Evolutionary conservation across 2,888 invertebrate species (phyloP).

Genomic region (Tuta absoluta): DNA sequence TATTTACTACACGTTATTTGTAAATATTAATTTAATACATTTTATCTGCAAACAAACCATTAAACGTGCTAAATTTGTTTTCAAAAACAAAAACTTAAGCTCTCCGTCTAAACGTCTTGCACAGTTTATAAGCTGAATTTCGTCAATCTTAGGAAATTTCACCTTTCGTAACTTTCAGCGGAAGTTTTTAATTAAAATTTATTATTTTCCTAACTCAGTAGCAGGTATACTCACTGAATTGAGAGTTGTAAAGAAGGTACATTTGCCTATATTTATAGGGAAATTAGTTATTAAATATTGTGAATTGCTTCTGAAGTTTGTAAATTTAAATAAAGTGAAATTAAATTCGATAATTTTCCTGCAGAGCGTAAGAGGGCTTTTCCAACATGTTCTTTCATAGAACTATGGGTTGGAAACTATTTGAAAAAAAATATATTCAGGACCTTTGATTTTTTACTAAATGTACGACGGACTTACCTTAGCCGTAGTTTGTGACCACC

Average conservation of each 20-base stretch:
- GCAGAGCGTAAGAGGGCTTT: too few relatives aligned
- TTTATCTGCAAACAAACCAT: too few relatives aligned
- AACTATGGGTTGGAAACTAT: too few relatives aligned
- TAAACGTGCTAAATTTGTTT: not conserved
- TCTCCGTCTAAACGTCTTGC: not conserved
- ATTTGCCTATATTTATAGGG: not conserved
- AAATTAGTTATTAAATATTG: not conserved
- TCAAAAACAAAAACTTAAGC: not conserved
- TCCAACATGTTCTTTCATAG: too few relatives aligned
- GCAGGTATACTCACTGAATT: not conserved
- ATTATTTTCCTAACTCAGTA: not conserved
- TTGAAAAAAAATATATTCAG: too few relatives aligned
- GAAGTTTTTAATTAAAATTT: conserved; percentile 22
- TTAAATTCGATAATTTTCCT: too few relatives aligned
- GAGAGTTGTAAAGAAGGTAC: not conserved
- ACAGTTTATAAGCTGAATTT: conserved; percentile 8
- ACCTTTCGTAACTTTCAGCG: conserved; percentile 12
- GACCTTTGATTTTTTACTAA: too few relatives aligned
- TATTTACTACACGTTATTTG: too few relatives aligned
- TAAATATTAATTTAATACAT: too few relatives aligned
- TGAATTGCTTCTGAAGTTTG: conserved; percentile 6
- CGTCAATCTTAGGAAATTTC: conserved; percentile 2
- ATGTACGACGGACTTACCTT: too few relatives aligned
- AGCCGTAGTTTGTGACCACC: too few relatives aligned
- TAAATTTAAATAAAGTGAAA: not conserved